Evolutionary conservation across 1,140 invertebrate species (phyloP).

Genomic region (Penaeus chinensis): DNA sequence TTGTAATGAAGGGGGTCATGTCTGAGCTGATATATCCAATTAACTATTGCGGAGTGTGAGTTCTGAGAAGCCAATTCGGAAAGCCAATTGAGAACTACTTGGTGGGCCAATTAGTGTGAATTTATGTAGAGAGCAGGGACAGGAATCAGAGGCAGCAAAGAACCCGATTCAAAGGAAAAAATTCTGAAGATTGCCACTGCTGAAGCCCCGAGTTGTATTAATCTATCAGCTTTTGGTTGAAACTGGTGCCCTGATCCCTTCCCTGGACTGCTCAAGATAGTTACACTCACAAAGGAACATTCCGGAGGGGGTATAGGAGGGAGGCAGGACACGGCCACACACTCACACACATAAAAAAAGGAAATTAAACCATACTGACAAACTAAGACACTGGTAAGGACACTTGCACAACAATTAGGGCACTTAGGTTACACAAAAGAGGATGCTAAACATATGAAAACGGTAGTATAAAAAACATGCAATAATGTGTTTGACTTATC

Average conservation of each 20-base stretch:
- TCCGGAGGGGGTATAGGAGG: slow-evolving; percentile 47
- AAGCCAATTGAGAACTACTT: slow-evolving; percentile 21
- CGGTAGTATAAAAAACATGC: no score
- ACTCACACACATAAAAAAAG: no score
- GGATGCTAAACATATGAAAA: no score
- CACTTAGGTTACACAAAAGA: no score
- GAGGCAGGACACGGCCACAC: slow-evolving; percentile 34
- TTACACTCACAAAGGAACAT: slow-evolving; percentile 32
- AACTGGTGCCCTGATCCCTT: not conserved
- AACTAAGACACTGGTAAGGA: no score
- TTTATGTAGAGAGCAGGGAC: not conserved
- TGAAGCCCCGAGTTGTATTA: slow-evolving; percentile 29
- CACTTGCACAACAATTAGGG: no score
- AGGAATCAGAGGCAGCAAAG: slow-evolving; percentile 1
- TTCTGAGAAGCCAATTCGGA: slow-evolving; percentile 23
- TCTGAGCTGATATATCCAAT: slow-evolving; percentile 29
- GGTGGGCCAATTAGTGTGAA: slow-evolving; percentile 8
- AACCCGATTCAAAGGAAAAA: not conserved
- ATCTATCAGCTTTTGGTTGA: no score
- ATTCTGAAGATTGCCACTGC: slow-evolving; percentile 11
- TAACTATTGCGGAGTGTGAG: slow-evolving; percentile 35
- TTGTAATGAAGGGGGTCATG: slow-evolving; percentile 39
- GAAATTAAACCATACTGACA: no score
- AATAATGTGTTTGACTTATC: no score
- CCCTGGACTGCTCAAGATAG: not conserved